Evolutionary conservation across 2,888 invertebrate genomes (phyloP), one percentile per base, ranked within the genome.

Genomic region (Epinotia brunnichana): DNA sequence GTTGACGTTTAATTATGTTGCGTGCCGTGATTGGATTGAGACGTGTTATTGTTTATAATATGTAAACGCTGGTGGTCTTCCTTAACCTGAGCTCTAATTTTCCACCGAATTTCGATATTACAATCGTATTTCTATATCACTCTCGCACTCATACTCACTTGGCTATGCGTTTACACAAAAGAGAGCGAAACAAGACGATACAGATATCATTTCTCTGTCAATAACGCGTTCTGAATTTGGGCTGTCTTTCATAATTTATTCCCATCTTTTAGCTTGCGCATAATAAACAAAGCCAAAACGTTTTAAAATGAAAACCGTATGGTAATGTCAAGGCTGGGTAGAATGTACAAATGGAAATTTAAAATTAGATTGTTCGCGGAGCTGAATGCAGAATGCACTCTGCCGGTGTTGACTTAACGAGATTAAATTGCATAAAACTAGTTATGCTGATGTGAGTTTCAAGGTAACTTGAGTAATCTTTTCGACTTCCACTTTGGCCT

Each of bases 261-360:
- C 21, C 48, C 39, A 21, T 56, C 53, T 64, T 64, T 64, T 21
- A 51, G 39, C 39, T 21, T 24, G 66, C 17, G 39, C 66, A 56
- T 17, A 54, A 60, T 71, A 66, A 71, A 71, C 71, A 71, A n/a
- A 53, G n/a, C 19, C 15, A 10, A 54, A 21, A 54, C 53, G 54
- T 41, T 60, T 24, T 57, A 29, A 66, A 71, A 71, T 53, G 60
- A 66, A 71, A 53, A 19, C 69, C 60, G 35, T 61, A 71, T 71
- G 71, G 41, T 71, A 66, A 71, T 71, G 60, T 66, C 66, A 71
- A 71, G 71, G 71, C 44, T 71, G 60, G 60, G 35, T 67, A 59
- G 48, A 71, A 64, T 44, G 59, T 15, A 66, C 48, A 19, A 35
- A 53, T 41, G 66, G 59, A 54, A 70, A 67, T 71, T 71, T 53